Evolutionary conservation across 2,888 invertebrate species (phyloP).

Genomic region (Saturnia japonica): DNA sequence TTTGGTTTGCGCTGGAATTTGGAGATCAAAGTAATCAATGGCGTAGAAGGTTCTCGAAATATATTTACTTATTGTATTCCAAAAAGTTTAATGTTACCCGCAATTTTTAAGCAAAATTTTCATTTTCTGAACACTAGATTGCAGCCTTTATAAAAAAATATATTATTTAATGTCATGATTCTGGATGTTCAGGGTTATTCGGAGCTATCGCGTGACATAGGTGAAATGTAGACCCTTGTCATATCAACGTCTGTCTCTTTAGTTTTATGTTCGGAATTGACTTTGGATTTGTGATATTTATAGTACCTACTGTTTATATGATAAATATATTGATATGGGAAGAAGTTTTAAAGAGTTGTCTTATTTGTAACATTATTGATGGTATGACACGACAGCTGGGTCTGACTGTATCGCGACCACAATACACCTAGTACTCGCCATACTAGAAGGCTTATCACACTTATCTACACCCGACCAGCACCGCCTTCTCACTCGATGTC

Average conservation of each 20-base stretch:
- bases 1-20: not conserved
- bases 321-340: not conserved
- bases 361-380: not conserved
- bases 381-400: no score
- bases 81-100: no score
- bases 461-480: no score
- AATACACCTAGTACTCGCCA: no score
- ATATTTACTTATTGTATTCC: no score
- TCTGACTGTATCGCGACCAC: no score
- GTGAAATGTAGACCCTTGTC: slow-evolving; percentile 36
- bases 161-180: not conserved
- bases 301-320: not conserved
- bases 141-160: no score
- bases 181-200: not conserved
- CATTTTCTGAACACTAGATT: not conserved
- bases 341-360: not conserved
- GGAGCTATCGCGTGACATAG: slow-evolving; percentile 32
- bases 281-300: slow-evolving; percentile 20
- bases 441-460: no score
- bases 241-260: slow-evolving; percentile 25
- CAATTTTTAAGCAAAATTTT: not conserved
- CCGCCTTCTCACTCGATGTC: no score
- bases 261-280: slow-evolving; percentile 29
- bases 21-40: not conserved
- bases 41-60: not conserved